Percentiles rank a stretch among this genome's conserved stretches.
Conservation (phyloP, 2,797 vertebrate species). For the Propithecus deckenii region DNA sequence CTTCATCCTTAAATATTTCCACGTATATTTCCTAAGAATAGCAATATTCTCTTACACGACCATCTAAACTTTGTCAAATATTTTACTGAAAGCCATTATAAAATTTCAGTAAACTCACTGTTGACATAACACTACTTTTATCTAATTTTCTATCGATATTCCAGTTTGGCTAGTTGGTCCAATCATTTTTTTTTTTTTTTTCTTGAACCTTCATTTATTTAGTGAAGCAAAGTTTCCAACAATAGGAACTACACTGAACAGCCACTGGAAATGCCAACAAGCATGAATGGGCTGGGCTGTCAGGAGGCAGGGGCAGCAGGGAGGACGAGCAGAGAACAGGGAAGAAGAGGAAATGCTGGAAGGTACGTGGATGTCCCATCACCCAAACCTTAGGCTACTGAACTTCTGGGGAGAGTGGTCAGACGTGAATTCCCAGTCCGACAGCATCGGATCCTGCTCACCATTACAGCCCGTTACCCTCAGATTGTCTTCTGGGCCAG, state of each 20-base stretch:
- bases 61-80: background rate
- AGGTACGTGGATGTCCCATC: background rate
- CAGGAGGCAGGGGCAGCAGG: background rate
- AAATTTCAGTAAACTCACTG: background rate
- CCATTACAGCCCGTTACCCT: background rate
- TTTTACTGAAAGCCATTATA: background rate
- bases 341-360: background rate
- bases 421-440: background rate
- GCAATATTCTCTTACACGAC: background rate
- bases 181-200: background rate
- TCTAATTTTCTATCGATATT: background rate
- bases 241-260: background rate
- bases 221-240: background rate
- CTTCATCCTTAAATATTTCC: too few relatives aligned
- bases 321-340: background rate
- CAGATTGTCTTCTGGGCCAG: background rate
- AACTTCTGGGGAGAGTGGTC: background rate
- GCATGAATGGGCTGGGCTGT: background rate
- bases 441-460: background rate
- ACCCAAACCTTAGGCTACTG: background rate
- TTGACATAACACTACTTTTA: background rate
- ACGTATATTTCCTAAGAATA: too few relatives aligned
- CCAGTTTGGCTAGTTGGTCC: background rate
- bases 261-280: background rate
- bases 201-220: background rate